Evolutionary conservation across 2,113 vertebrate genomes (phyloP), one percentile per base, ranked within the genome.

Genomic region (Platichthys flesus): DNA sequence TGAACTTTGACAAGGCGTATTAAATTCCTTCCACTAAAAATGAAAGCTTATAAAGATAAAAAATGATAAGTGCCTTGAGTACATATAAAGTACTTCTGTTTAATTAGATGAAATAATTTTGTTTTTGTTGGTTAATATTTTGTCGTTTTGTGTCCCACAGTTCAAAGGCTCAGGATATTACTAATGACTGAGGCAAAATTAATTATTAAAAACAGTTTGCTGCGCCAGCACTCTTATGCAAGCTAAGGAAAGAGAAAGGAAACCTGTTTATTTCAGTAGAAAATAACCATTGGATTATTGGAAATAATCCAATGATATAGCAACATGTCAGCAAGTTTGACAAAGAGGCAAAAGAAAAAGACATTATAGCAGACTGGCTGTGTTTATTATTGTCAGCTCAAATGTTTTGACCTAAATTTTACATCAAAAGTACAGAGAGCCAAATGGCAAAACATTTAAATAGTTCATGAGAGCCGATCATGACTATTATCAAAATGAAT

Each of bases 1-100:
- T 86, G 78, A 86, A 84, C 90, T 90, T 93, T 91, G 89, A 74
- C 42, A 81, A 71, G 81, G 90, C 56, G 88, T 87, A 85, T 74
- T 54, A 49, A 54, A 76, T 66, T 51, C 26, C 49, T 37, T 2
- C 45, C 18, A 35, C 20, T 52, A 40, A 56, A 59, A 62, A 51
- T 71, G 52, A 62, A 74, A 54, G 5, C 3, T 0, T 49, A 58
- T 67, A 65, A 67, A 71, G 56, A 37, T 55, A 18, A 55, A 31
- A 20, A 9, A 54, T 14, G 40, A 28, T 47, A 5, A 60, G 20
- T 20, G 28, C 10, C 20, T 35, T 54, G 16, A 16, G 42, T 2
- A 0, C 37, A 64, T 26, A 23, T 1, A 9, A 14, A 31, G 20
- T 23, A 24, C 3, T 56, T 35, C 13, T 1, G 13, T 51, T 9